Evolutionary conservation across 2,888 invertebrate genomes (phyloP).

Genomic region (Steinernema scapterisci): DNA sequence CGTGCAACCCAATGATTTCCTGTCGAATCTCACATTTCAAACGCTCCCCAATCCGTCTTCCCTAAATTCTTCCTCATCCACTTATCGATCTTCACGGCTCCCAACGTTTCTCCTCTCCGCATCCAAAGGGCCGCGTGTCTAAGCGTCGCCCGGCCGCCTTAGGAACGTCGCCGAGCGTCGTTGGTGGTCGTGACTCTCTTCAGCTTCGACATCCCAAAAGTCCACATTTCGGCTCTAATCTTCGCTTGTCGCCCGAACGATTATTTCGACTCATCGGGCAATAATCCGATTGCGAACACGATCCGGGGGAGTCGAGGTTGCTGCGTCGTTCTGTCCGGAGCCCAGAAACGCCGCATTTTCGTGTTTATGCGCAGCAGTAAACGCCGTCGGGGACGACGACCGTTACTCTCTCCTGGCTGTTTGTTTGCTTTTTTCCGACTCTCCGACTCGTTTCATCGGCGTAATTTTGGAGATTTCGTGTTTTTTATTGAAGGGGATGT

Average conservation of each 20-base stretch:
- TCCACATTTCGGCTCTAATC: background rate
- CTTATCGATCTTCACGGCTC: background rate
- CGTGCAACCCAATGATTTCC: no score
- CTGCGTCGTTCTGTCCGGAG: background rate
- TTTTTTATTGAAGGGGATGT: no score
- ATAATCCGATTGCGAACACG: constrained; percentile 20
- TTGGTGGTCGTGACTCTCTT: constrained; percentile 1
- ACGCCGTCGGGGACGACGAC: no score
- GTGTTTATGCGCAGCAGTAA: background rate
- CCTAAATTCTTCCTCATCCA: background rate
- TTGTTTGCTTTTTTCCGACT: background rate
- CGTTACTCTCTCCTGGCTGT: background rate
- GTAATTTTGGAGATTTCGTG: background rate
- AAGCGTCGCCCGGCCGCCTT: background rate
- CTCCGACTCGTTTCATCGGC: background rate
- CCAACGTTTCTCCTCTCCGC: background rate
- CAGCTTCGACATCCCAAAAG: background rate
- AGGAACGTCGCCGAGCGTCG: background rate
- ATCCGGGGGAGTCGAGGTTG: background rate
- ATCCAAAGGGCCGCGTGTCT: background rate
- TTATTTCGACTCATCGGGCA: background rate
- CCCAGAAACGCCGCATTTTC: background rate
- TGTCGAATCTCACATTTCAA: no score
- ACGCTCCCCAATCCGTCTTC: background rate
- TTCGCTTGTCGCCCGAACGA: background rate